A percentile compares a stretch with the other conserved stretches of the same genome.
Evolutionary conservation across 2,113 vertebrate genomes (phyloP).

Genomic region (Athene noctua): DNA sequence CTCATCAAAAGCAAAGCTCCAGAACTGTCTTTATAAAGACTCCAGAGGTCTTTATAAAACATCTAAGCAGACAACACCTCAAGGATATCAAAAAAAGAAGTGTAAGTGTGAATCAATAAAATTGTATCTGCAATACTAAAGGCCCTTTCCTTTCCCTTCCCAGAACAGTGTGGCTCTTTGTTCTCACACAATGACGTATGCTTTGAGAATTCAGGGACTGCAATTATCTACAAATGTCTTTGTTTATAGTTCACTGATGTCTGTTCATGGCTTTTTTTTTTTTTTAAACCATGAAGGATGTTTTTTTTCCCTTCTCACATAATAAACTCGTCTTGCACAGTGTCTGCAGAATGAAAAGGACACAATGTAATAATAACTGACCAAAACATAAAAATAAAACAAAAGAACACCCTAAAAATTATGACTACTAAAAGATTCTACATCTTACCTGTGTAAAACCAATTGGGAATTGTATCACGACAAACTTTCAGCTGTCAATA

Average conservation of each 20-base stretch:
- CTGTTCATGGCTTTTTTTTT: background rate
- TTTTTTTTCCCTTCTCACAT: background rate
- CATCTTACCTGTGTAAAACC: background rate
- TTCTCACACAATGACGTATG: background rate
- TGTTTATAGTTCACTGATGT: background rate
- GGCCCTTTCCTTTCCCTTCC: background rate
- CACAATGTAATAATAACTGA: background rate
- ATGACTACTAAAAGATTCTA: background rate
- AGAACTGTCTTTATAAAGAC: background rate
- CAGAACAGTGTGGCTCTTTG: background rate
- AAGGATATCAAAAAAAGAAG: background rate
- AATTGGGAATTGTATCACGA: background rate
- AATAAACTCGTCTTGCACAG: background rate
- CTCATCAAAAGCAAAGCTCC: background rate
- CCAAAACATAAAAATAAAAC: background rate
- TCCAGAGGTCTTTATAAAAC: background rate
- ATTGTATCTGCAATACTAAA: background rate
- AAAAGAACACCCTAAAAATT: background rate
- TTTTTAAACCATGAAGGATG: background rate
- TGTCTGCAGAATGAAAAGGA: background rate
- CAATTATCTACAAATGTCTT: background rate
- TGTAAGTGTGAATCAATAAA: background rate
- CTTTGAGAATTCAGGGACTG: background rate
- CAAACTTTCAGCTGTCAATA: background rate
- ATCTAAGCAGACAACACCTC: background rate